Evolutionary conservation across 2,797 vertebrate genomes (phyloP).

Genomic region (Leptatherina wallacei): DNA sequence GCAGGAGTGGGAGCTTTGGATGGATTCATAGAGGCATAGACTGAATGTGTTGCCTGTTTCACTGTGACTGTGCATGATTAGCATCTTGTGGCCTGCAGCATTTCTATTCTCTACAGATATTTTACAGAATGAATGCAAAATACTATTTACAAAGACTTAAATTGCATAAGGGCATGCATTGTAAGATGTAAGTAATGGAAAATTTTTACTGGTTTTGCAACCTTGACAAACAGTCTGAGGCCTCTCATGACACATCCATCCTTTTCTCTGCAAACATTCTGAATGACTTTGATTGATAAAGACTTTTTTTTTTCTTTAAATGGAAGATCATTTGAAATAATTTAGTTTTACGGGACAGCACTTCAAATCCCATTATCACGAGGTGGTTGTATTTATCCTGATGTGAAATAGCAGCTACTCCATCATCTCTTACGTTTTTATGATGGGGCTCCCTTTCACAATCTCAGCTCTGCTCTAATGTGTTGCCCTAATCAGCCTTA

Average conservation of each 20-base stretch:
- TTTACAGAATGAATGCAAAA: too few relatives aligned
- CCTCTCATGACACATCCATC: slow-evolving; percentile 28
- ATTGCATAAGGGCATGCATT: neutral
- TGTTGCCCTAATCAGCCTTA: slow-evolving; percentile 75
- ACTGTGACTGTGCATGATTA: too few relatives aligned
- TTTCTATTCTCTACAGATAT: too few relatives aligned
- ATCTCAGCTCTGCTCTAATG: slow-evolving; percentile 59
- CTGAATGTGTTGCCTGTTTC: too few relatives aligned
- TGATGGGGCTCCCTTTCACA: slow-evolving; percentile 57
- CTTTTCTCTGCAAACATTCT: slow-evolving; percentile 41
- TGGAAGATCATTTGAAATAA: slow-evolving; percentile 49
- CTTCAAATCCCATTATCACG: slow-evolving; percentile 60
- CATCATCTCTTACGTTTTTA: slow-evolving; percentile 66
- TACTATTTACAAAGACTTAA: too few relatives aligned
- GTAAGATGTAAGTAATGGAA: neutral
- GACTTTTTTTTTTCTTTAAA: slow-evolving; percentile 29
- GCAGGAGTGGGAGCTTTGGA: too few relatives aligned
- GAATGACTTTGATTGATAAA: slow-evolving; percentile 51
- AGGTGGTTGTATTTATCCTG: slow-evolving; percentile 69
- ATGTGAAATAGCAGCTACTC: slow-evolving; percentile 66
- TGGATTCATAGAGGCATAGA: too few relatives aligned
- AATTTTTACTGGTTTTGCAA: too few relatives aligned
- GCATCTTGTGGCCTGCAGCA: too few relatives aligned
- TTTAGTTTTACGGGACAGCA: slow-evolving; percentile 51
- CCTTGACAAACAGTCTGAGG: too few relatives aligned